Base-by-base conservation (phyloP, 2,888 invertebrate species). In the Mythimna impura region DNA sequence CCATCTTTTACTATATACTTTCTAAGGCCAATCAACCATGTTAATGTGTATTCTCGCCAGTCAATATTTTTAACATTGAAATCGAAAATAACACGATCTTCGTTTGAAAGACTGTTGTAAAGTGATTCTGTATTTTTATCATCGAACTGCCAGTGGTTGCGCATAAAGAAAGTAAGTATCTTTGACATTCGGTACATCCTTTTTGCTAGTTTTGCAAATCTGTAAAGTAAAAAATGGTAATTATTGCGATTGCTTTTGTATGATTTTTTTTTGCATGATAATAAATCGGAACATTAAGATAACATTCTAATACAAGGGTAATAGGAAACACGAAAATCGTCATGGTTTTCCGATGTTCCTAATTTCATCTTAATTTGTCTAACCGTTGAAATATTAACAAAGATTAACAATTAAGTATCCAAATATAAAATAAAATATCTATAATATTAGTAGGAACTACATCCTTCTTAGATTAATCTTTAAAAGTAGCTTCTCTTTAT, bases 1-100 rank as follows among this genome's bases (percentile, higher is more conserved):
- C 74, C 61, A 34, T 79, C 74, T 17, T 72, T 74, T 1, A 61
- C 1, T 2, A 74, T 8, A 12, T 74, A 73, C 5, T 62, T 75
- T 73, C 80, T 73, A 5, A 62, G 0, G 1, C 73, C 75, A 10
- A 40, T 30, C 43, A 0, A 0, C 34, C n/a, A 6, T 17, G 40
- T n/a, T 1, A 43, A 0, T 0, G 50, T 0, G 40, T 14, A 72
- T 3, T 72, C 80, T 25, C 2, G 0, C 73, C 80, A 72, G 30
- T 71, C 22, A 9, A 74, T 20, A 17, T 62, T 1, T 12, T 36
- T 55, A 6, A 40, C 3, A 8, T 75, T 54, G 54, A 79, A 79
- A 20, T 79, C 61, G 17, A 75, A 79, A 22, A 79, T 72, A 3
- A 10, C 0, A 12, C 17, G 36, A 14, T 75, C 74, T 3, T 30